Base-by-base conservation (phyloP, 2,888 invertebrate species). In the Serrognathus titanus region DNA sequence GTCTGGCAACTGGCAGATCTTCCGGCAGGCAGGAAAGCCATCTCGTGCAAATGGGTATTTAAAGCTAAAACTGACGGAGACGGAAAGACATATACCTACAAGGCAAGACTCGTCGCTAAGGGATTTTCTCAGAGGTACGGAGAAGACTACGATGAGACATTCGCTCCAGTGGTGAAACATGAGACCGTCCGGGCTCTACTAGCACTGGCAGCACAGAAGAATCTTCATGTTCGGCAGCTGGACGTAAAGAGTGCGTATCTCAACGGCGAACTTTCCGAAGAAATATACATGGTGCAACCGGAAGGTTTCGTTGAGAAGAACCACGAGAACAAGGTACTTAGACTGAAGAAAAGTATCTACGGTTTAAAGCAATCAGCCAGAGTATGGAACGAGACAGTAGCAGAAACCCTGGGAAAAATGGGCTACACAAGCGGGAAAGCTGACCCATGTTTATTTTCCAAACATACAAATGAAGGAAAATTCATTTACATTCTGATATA, bases 121-220 rank as follows among this genome's bases (percentile, higher is more conserved):
- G 60, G 69, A 5, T 70, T 65, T 59, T 63, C 66, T 46, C 69
- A 72, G 58, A 46, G 55, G 57, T 48, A 57, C 60, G 53, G 68
- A 20, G 55, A 62, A 40, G 67, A 71, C 55, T 71, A 59, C 41
- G 69, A 37, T n/a, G 64, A 68, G 60, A 67, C 64, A 3, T 71
- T 70, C 53, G 64, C 63, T 60, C 68, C 69, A 24, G 71, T 70
- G 8, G 69, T 66, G 43, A 50, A 65, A 43, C 58, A 66, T 57
- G 58, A 48, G 4, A 59, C 61, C 3, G 65, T 69, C 54, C 55
- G 66, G 53, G 49, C 67, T 38, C 37, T 70, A 5, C 49, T 68
- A 3, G 67, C 66, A 57, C 36, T 60, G 40, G 66, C 63, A 48
- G 66, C 65, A 6, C 58, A 58, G 35, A 57, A 65, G 6, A 52